These are phyloP conservation scores for Limulus polyphemus DNA, from an alignment of 2,888 invertebrate species.

Conservation along the genomic window DNA sequence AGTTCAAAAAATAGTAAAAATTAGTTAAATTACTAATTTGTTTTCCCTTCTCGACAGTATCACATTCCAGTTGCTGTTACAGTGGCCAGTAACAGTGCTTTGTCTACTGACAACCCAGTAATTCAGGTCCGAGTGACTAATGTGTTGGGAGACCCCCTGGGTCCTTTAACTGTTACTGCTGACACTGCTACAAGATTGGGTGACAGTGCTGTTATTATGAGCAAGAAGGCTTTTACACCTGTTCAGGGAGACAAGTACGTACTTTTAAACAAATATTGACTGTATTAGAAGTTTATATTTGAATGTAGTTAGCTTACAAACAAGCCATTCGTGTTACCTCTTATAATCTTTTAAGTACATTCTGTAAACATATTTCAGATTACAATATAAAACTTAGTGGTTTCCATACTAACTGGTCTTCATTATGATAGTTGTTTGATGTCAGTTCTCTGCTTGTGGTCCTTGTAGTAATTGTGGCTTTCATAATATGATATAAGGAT, in stretches of 20 bases:
- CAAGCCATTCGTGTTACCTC: not conserved
- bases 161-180: conserved; percentile 51
- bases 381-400: too few relatives aligned
- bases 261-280: not conserved
- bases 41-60: conserved; percentile 38
- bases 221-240: conserved; percentile 44
- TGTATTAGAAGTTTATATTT: conserved; percentile 4
- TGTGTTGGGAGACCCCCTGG: conserved; percentile 45
- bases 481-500: too few relatives aligned
- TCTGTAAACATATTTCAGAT: too few relatives aligned
- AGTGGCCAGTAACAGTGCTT: conserved; percentile 60
- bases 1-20: not conserved
- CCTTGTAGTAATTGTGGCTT: too few relatives aligned
- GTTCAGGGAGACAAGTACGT: conserved; percentile 24
- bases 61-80: conserved; percentile 73
- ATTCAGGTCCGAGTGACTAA: conserved; percentile 43
- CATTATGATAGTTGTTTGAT: too few relatives aligned
- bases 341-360: not conserved
- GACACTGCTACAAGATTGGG: conserved; percentile 59
- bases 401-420: too few relatives aligned
- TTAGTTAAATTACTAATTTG: conserved; percentile 1
- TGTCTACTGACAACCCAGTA: conserved; percentile 59
- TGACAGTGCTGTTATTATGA: conserved; percentile 62
- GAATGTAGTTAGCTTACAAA: not conserved
- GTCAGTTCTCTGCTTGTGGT: too few relatives aligned